Evolutionary conservation across 1,140 invertebrate genomes (phyloP), one percentile per base, ranked within the genome.

Genomic region (Drosophila kurseongensis): DNA sequence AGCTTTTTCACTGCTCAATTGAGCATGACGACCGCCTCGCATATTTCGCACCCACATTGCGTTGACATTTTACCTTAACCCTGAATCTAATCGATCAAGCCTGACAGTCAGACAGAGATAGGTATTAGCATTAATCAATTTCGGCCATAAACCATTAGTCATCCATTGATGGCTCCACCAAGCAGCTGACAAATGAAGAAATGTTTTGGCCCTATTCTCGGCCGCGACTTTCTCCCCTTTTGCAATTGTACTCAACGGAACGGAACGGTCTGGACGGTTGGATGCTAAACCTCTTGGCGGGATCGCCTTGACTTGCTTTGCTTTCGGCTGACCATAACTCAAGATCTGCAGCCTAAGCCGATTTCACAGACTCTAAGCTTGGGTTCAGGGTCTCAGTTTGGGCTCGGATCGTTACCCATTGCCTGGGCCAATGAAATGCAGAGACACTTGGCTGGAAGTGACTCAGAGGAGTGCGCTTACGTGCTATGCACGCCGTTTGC

Each of bases 21-120:
- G 75, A 60, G 84, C 84, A 55, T 89, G 58, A 84, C 45, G 63
- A 14, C 51, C 42, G 51, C 18, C 50, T 27, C 48, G 44, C 52
- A 68, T 65, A 56, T 77, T 44, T 58, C 56, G 56, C 60, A 50
- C 56, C 58, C 60, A 68, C 54, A 56, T 71, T 78, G 29, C 69
- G 75, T 78, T 88, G 84, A 88, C 83, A 69, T 89, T 75, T 89
- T 89, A 85, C 84, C 84, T 89, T 89, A 84, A 89, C 84, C 84
- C 85, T 90, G 84, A 78, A 54, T 78, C 66, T 44, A 78, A 63
- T 89, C 77, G 82, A 89, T 89, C 84, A 89, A 80, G 84, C 84
- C 74, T 89, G 84, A 89, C 84, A 69, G 47, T 51, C 48, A 23
- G 50, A 32, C 16, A 16, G 42, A 44, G 29, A 45, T 14, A 41